Evolutionary conservation across 2,113 vertebrate species (phyloP).

Genomic region (Danio rerio): DNA sequence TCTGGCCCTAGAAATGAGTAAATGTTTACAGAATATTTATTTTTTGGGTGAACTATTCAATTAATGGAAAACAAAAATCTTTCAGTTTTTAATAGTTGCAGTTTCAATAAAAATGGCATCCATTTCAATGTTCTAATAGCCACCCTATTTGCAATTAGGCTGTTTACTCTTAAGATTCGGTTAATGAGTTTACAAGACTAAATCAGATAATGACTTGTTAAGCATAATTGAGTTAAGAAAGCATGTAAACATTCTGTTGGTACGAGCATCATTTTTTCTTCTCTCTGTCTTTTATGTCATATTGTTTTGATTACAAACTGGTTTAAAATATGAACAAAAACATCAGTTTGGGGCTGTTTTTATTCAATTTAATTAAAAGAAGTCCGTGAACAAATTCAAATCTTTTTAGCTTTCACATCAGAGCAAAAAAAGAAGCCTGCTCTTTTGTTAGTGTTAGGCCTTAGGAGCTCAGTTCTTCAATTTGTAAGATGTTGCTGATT

Average conservation of each 20-base stretch:
- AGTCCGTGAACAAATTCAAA: background rate
- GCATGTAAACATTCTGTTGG: background rate
- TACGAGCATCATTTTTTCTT: background rate
- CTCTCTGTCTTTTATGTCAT: background rate
- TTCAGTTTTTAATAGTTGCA: too few relatives aligned
- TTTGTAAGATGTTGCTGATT: constrained; percentile 13
- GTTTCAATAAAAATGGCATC: too few relatives aligned
- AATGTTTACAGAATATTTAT: too few relatives aligned
- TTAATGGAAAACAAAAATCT: too few relatives aligned
- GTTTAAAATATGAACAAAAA: background rate
- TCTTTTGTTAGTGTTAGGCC: background rate
- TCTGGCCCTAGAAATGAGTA: too few relatives aligned
- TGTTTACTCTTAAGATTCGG: too few relatives aligned
- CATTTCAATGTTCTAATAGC: too few relatives aligned
- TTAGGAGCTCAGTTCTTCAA: background rate
- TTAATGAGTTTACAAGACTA: too few relatives aligned
- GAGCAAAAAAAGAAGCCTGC: background rate
- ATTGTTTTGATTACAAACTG: background rate
- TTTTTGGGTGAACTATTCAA: too few relatives aligned
- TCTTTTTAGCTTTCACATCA: background rate
- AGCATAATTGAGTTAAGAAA: too few relatives aligned
- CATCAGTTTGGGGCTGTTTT: background rate
- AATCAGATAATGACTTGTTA: too few relatives aligned
- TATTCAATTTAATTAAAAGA: background rate
- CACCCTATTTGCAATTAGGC: too few relatives aligned